phyloP scores from a whole-genome alignment of 1,140 invertebrate species.

The Drosophila novamexicana region DNA sequence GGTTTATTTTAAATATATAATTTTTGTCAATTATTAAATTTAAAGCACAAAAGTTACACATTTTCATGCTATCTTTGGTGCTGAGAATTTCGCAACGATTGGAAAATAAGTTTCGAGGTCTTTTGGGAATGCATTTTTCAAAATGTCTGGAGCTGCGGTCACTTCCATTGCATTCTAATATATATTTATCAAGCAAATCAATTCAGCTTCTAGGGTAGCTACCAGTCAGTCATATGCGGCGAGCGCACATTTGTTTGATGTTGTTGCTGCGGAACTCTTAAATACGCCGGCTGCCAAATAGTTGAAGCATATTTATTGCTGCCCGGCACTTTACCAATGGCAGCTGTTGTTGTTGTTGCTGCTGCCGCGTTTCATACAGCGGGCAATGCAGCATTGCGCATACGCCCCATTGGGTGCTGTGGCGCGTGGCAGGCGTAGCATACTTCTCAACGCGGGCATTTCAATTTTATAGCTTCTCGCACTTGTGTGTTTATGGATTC shows the following conservation, averaged over 20 bases:
- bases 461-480: conserved; percentile 73
- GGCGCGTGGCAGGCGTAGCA: conserved; percentile 40
- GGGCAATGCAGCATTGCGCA: conserved; percentile 69
- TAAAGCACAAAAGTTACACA: no score
- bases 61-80: no score
- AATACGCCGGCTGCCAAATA: conserved; percentile 75
- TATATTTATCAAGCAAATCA: no score
- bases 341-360: conserved; percentile 32
- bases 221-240: background rate
- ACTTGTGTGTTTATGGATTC: conserved; percentile 83
- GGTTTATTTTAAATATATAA: no score
- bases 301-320: conserved; percentile 83
- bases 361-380: conserved; percentile 58
- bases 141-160: no score
- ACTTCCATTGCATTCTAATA: no score
- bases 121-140: no score
- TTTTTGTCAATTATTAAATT: no score
- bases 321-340: conserved; percentile 26
- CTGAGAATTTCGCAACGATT: no score
- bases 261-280: conserved; percentile 66
- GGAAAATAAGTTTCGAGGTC: no score
- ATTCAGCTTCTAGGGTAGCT: background rate
- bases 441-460: conserved; percentile 55
- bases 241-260: background rate
- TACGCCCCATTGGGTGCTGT: conserved; percentile 62